These are phyloP conservation scores for Criorhina ranunculi DNA, from an alignment of 2,888 invertebrate species.

Conservation along the genomic window DNA sequence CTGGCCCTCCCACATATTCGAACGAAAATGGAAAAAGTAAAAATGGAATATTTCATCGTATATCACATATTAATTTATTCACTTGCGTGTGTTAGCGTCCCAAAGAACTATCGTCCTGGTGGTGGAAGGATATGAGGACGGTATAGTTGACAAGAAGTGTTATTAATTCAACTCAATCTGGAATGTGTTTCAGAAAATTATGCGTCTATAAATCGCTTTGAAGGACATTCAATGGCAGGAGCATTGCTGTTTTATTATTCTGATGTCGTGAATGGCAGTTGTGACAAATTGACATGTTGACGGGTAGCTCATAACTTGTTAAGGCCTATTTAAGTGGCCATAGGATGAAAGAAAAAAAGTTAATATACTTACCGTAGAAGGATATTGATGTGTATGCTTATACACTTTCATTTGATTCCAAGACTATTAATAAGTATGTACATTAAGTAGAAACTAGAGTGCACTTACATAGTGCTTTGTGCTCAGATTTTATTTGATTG, in stretches of 20 bases:
- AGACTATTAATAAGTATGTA: no score
- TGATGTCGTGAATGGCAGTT: slow-evolving; percentile 27
- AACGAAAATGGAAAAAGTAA: not conserved
- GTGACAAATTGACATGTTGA: slow-evolving; percentile 31
- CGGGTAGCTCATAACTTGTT: slow-evolving; percentile 29
- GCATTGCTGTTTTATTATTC: slow-evolving; percentile 31
- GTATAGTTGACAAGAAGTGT: slow-evolving; percentile 11
- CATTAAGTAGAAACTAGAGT: no score
- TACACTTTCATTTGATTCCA: no score
- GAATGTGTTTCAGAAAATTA: slow-evolving; percentile 31
- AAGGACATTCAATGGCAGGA: slow-evolving; percentile 17
- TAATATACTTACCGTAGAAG: no score
- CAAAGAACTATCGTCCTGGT: not conserved
- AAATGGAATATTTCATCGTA: slow-evolving; percentile 26
- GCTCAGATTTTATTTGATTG: no score
- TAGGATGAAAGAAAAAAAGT: not conserved
- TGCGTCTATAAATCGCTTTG: slow-evolving; percentile 32
- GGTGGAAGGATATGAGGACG: not conserved
- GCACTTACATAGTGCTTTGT: no score
- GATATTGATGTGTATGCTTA: no score
- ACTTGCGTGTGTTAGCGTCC: slow-evolving; percentile 28
- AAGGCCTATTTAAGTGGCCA: slow-evolving; percentile 7
- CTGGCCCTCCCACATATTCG: slow-evolving; percentile 7
- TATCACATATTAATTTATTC: slow-evolving; percentile 32
- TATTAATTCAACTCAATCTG: slow-evolving; percentile 34